Base-by-base conservation (phyloP, 2,797 vertebrate species). In the Rhinatrema bivittatum region DNA sequence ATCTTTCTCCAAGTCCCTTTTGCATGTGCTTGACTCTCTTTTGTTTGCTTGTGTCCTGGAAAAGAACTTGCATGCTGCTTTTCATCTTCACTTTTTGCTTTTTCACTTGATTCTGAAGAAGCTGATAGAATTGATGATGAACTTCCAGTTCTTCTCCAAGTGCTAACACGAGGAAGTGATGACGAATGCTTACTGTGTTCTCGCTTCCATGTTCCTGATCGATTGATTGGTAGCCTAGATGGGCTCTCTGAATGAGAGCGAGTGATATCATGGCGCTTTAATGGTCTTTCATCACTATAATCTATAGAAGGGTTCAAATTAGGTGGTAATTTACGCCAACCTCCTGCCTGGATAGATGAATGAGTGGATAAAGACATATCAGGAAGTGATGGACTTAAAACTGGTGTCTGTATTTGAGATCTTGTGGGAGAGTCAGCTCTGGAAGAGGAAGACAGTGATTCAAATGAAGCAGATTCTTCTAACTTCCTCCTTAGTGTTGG, bases 231-330 rank as follows among this genome's bases (percentile, higher is more conserved):
- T 5, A 91, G 79, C n/a, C 91, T 88, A 8, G 93, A 95, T 0
- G 96, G 95, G 39, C 93, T 97, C 70, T 98, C 94, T 0, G 96
- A 99, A 61, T 97, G 94, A 3, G 94, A 98, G 25, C 94, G 87
- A 45, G 84, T 78, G 42, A 88, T 79, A 3, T 97, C 93, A 6
- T 91, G 89, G 24, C 84, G 87, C 64, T 84, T 84, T 39, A 60
- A 42, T 19, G 84, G 56, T 29, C 83, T 81, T 4, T 78, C 79
- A 27, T 91, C 90, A 24, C 47, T 70, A 42, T 82, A 87, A 41
- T 91, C 87, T 15, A 72, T 52, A 17, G 78, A 69, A 17, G 76
- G 72, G 3, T 85, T 75, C 13, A 86, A 61, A 51, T 73, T 86
- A 28, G 87, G 78, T 18, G 87, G 82, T 21, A 87, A 67, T 68